Conservation (phyloP, 2,888 invertebrate genomes). For the Cordilura impudica region DNA sequence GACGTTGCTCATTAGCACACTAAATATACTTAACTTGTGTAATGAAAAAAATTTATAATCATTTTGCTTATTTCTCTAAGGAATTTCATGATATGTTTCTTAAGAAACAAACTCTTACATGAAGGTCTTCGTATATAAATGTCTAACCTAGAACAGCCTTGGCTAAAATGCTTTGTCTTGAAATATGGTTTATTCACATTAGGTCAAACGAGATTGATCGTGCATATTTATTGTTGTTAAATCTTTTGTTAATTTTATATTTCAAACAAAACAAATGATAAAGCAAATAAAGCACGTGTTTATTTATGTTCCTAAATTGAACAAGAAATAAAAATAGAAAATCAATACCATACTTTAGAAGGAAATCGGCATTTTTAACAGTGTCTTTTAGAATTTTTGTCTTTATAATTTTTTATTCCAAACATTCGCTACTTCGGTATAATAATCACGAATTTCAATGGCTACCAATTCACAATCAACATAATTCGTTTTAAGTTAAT, state of each 20-base stretch:
- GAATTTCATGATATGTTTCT: no score
- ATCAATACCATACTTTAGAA: slow-evolving; percentile 58
- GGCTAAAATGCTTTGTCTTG: slow-evolving; percentile 52
- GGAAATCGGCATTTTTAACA: slow-evolving; percentile 64
- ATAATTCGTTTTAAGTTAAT: slow-evolving; percentile 2
- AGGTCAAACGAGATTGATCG: slow-evolving; percentile 57
- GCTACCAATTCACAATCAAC: background rate
- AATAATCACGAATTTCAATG: slow-evolving; percentile 51
- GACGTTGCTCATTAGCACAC: no score
- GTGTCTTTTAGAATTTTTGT: slow-evolving; percentile 63
- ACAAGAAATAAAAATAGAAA: slow-evolving; percentile 53
- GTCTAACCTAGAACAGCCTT: slow-evolving; percentile 32
- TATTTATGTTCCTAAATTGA: slow-evolving; percentile 57
- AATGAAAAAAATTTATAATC: no score
- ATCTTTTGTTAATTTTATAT: slow-evolving; percentile 49
- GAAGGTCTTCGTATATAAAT: slow-evolving; percentile 39
- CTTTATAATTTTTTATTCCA: background rate
- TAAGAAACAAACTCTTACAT: slow-evolving; percentile 24
- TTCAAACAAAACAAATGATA: background rate
- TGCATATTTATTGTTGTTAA: slow-evolving; percentile 54
- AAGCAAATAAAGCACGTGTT: slow-evolving; percentile 60
- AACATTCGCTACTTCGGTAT: slow-evolving; percentile 19
- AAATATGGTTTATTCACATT: slow-evolving; percentile 50
- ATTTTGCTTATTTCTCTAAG: no score
- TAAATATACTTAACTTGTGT: no score